Evolutionary conservation across 2,888 invertebrate species (phyloP).

Genomic region (Patella caerulea): DNA sequence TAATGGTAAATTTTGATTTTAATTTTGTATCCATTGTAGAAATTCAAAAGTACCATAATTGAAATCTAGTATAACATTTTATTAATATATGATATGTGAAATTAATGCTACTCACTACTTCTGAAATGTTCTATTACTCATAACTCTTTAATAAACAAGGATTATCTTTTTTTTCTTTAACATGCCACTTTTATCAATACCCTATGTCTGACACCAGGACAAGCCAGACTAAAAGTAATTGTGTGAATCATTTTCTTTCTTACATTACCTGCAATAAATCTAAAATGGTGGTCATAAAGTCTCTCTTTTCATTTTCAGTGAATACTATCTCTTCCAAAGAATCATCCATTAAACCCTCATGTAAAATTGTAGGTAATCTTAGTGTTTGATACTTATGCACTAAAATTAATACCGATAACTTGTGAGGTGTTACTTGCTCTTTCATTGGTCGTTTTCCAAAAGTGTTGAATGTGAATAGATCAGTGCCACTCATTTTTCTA

Average conservation of each 20-base stretch:
- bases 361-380: conserved; percentile 16
- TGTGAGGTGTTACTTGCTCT: conserved; percentile 65
- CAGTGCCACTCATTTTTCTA: conserved; percentile 25
- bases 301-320: conserved; percentile 76
- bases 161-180: too few relatives aligned
- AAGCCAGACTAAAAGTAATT: too few relatives aligned
- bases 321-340: conserved; percentile 29
- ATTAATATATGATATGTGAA: too few relatives aligned
- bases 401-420: conserved; percentile 59
- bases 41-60: too few relatives aligned
- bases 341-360: conserved; percentile 8
- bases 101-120: too few relatives aligned
- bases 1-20: too few relatives aligned
- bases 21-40: too few relatives aligned
- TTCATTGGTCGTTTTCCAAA: conserved; percentile 46
- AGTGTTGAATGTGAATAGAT: conserved; percentile 45
- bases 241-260: not conserved
- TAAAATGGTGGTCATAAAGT: conserved; percentile 85
- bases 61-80: too few relatives aligned
- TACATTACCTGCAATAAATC: conserved; percentile 80
- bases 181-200: too few relatives aligned
- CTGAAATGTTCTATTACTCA: too few relatives aligned
- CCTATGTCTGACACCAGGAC: too few relatives aligned
- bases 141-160: too few relatives aligned
- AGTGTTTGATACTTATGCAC: conserved; percentile 56